These are phyloP conservation scores for Leptopterna dolabrata DNA, from an alignment of 2,888 invertebrate genomes.

Conservation along the genomic window DNA sequence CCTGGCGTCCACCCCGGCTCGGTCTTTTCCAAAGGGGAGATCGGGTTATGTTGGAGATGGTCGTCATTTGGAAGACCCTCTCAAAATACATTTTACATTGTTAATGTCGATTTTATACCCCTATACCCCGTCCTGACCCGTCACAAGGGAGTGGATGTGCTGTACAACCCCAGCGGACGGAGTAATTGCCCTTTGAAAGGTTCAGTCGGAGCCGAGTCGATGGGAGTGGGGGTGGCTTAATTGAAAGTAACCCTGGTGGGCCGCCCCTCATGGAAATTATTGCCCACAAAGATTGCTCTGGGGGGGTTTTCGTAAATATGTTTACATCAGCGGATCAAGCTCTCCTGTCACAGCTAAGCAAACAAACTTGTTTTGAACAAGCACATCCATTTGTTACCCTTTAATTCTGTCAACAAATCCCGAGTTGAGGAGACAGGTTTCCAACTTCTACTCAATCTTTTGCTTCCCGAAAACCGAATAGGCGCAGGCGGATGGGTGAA, in stretches of 20 bases:
- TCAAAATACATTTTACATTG: conserved; percentile 60
- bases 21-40: conserved; percentile 8
- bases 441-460: too few species aligned
- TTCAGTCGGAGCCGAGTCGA: neutral
- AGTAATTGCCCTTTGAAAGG: conserved; percentile 41
- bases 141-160: neutral
- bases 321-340: neutral
- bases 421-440: too few species aligned
- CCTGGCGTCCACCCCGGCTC: conserved; percentile 37
- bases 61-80: conserved; percentile 41
- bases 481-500: too few species aligned
- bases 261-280: neutral
- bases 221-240: neutral
- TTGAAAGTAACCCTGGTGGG: conserved; percentile 11
- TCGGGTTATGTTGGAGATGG: conserved; percentile 19
- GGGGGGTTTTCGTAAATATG: conserved; percentile 4
- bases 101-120: conserved; percentile 49
- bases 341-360: neutral
- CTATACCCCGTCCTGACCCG: neutral
- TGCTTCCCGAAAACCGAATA: too few species aligned
- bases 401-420: neutral
- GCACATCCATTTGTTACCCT: neutral
- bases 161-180: neutral
- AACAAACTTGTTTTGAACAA: neutral
- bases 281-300: neutral